Percentiles rank a stretch among this genome's conserved stretches.
These are phyloP conservation scores for Oncopodura yosiiana DNA, from an alignment of 1,140 invertebrate genomes.

Conservation along the genomic window DNA sequence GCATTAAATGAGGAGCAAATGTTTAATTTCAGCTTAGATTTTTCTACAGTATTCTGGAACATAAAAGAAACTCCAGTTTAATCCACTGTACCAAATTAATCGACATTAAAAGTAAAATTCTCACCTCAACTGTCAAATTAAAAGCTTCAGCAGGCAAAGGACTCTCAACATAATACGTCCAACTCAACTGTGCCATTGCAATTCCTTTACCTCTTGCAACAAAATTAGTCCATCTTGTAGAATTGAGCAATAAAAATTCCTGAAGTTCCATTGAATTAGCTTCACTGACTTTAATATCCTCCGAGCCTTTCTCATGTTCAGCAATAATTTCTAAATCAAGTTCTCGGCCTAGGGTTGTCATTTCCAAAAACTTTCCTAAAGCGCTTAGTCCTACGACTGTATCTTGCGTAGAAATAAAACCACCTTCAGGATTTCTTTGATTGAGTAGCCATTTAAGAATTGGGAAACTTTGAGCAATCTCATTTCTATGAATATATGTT, in stretches of 20 bases:
- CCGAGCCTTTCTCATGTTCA: neutral
- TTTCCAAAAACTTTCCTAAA: slow-evolving; percentile 16
- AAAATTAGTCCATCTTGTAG: slow-evolving; percentile 49
- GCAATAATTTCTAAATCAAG: slow-evolving; percentile 7
- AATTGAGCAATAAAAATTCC: slow-evolving; percentile 44
- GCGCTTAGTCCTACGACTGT: slow-evolving; percentile 29
- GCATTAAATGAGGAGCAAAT: slow-evolving; percentile 4
- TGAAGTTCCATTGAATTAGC: slow-evolving; percentile 22
- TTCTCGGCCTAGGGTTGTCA: neutral
- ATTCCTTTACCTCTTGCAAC: slow-evolving; percentile 70
- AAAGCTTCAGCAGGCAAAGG: slow-evolving; percentile 44
- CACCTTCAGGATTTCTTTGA: slow-evolving; percentile 68
- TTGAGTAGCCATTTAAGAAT: slow-evolving; percentile 74
- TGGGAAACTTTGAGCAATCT: slow-evolving; percentile 58
- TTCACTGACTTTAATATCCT: slow-evolving; percentile 2
- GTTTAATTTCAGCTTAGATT: slow-evolving; percentile 4
- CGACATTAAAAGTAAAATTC: neutral
- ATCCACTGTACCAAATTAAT: neutral
- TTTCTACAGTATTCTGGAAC: slow-evolving; percentile 1
- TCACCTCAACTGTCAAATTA: slow-evolving; percentile 9
- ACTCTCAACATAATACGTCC: slow-evolving; percentile 74
- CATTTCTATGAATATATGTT: slow-evolving; percentile 53
- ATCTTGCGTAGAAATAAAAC: slow-evolving; percentile 66
- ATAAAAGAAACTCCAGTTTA: neutral
- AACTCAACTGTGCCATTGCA: slow-evolving; percentile 69